phyloP scores from a whole-genome alignment of 2,797 vertebrate genomes.

The Squalus acanthias region DNA sequence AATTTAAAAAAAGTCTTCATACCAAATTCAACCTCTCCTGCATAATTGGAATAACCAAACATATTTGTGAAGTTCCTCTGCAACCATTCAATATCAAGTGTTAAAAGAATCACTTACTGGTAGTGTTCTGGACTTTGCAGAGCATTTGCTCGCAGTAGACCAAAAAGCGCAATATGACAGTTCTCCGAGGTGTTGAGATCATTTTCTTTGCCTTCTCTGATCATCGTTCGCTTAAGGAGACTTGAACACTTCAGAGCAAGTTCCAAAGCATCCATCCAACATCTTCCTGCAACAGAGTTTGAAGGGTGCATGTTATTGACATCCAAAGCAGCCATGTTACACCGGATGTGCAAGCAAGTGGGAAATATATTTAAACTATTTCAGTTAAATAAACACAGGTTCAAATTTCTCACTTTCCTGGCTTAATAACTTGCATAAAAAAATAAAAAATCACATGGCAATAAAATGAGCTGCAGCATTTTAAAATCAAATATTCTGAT shows the following conservation, averaged over 20 bases:
- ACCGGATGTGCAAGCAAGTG: not conserved
- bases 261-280: slow-evolving; percentile 98
- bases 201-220: slow-evolving; percentile 92
- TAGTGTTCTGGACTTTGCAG: slow-evolving; percentile 75
- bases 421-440: not conserved
- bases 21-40: not conserved
- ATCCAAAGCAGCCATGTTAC: not conserved
- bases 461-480: not conserved
- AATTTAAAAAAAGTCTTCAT: not conserved
- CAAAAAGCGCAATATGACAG: slow-evolving; percentile 85
- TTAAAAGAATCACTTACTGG: slow-evolving; percentile 66
- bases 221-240: slow-evolving; percentile 93
- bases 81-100: not conserved
- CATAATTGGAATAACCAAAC: not conserved
- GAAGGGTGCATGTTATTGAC: not conserved
- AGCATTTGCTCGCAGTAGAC: slow-evolving; percentile 86
- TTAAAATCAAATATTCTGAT: not conserved
- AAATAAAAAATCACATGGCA: not conserved
- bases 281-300: slow-evolving; percentile 70
- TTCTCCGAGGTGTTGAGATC: slow-evolving; percentile 69
- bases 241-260: slow-evolving; percentile 94
- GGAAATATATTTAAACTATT: not conserved
- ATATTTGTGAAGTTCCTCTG: not conserved
- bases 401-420: not conserved
- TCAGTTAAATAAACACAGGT: not conserved